phyloP scores from a whole-genome alignment of 2,888 invertebrate species.

The Tinea trinotella region DNA sequence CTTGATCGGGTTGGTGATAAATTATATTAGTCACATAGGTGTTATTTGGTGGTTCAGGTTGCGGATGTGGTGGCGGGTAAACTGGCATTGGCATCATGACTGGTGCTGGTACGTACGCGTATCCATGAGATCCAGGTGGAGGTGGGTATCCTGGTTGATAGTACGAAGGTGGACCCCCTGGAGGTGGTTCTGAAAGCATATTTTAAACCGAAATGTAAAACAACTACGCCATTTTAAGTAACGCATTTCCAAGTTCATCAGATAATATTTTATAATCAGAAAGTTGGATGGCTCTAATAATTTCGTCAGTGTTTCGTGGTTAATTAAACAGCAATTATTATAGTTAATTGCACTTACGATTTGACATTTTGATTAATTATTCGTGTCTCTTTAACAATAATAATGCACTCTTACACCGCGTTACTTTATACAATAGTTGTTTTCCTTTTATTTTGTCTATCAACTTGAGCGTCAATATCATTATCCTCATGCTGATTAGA shows the following conservation, averaged over 20 bases:
- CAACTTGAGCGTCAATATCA: background rate
- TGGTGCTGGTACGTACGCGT: slow-evolving; percentile 46
- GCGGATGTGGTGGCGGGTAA: slow-evolving; percentile 34
- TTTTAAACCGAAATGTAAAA: too few species aligned
- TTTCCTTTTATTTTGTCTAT: slow-evolving; percentile 2
- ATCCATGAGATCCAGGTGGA: slow-evolving; percentile 1
- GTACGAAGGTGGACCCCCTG: slow-evolving; percentile 32
- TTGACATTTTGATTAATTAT: background rate
- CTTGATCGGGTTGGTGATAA: slow-evolving; percentile 32
- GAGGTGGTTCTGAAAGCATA: slow-evolving; percentile 39
- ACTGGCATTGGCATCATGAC: slow-evolving; percentile 56
- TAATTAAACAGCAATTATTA: background rate
- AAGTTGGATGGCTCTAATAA: too few species aligned
- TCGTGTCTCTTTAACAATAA: background rate
- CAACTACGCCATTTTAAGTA: too few species aligned
- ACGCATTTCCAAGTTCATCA: too few species aligned
- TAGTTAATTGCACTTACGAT: slow-evolving; percentile 10
- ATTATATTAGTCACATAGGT: slow-evolving; percentile 47
- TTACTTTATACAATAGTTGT: background rate
- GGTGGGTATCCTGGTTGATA: slow-evolving; percentile 21
- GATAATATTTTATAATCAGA: too few species aligned
- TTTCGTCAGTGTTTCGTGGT: too few species aligned
- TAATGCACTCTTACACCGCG: background rate
- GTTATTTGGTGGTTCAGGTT: slow-evolving; percentile 27
- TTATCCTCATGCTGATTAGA: background rate